Base-by-base conservation (phyloP, 2,888 invertebrate genomes). In the Drepana falcataria region DNA sequence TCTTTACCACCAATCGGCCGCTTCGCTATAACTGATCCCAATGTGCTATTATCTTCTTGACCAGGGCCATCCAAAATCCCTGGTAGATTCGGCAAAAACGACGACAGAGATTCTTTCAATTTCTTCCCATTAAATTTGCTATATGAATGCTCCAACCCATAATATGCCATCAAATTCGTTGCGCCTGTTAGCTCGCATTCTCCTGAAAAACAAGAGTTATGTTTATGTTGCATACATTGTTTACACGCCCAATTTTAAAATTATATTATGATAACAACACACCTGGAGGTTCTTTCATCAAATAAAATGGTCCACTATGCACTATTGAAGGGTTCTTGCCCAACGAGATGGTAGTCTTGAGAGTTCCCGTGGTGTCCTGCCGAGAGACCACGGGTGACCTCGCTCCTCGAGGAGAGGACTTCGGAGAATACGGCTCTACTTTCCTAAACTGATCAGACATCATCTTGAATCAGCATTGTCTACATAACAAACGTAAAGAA, bases 91-190 rank as follows among this genome's bases (percentile, higher is more conserved):
- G 98, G 98, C 61, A 99, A 92, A 86, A 99, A 99, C 9, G 98
- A 97, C 48, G 98, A 98, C 57, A 99, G 89, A 56, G 98, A 97
- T 84, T 99, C 98, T 81, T 98, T 97, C 21, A 97, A 93, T 88
- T 98, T 98, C 79, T 98, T 98, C 53, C 98, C 98, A 91, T 97
- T 98, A 90, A 98, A 98, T 93, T 98, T 99, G 89, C 96, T 98
- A 86, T 98, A 98, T 34, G 98, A 97, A 90, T 99, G 98, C 90
- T 99, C 98, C 63, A 99, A 93, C 66, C 97, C 97, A 94, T 99
- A 96, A 92, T 97, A 95, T 77, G 96, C 95, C 97, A 99, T 98
- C 86, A 99, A 94, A 93, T 99, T 99, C 69, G 96, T 98, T 74
- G 98, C 97, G 63, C 99, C 99, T 60, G 98, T 99, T 70, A 98